phyloP scores from a whole-genome alignment of 2,113 vertebrate species.

The Forbesichthys papilliferus region DNA sequence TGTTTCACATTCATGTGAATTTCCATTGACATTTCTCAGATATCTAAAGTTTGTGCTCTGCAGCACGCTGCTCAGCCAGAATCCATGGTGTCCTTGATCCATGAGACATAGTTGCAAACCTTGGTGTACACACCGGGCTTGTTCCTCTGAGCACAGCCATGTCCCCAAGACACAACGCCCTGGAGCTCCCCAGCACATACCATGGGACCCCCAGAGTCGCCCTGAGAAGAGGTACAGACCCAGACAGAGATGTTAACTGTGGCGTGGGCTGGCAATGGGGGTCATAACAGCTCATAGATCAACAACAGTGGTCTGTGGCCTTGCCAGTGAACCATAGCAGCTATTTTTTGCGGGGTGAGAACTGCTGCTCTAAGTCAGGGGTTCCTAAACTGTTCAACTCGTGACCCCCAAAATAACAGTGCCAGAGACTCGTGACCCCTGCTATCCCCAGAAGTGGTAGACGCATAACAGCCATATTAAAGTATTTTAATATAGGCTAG shows the following conservation, averaged over 20 bases:
- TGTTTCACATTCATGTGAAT: slow-evolving; percentile 8
- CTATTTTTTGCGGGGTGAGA: too few relatives aligned
- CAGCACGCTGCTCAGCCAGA: slow-evolving; percentile 41
- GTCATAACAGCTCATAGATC: not conserved
- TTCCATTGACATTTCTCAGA: not conserved
- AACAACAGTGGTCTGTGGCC: not conserved
- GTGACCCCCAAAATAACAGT: too few relatives aligned
- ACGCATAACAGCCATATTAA: too few relatives aligned
- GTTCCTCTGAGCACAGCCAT: slow-evolving; percentile 65
- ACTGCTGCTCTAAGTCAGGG: too few relatives aligned
- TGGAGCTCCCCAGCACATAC: slow-evolving; percentile 62
- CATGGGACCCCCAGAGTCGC: slow-evolving; percentile 70
- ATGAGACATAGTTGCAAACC: slow-evolving; percentile 69
- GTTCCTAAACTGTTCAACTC: too few relatives aligned
- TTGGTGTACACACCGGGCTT: slow-evolving; percentile 71
- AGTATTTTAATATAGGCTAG: too few relatives aligned
- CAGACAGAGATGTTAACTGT: not conserved
- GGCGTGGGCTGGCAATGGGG: not conserved
- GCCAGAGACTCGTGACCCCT: too few relatives aligned
- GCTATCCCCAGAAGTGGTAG: too few relatives aligned
- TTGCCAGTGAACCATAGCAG: too few relatives aligned
- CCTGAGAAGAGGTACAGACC: slow-evolving; percentile 32
- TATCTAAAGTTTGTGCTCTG: not conserved
- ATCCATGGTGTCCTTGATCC: slow-evolving; percentile 65
- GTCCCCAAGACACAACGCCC: slow-evolving; percentile 71